phyloP scores from a whole-genome alignment of 1,140 invertebrate species.

The Archivesica marissinica region DNA sequence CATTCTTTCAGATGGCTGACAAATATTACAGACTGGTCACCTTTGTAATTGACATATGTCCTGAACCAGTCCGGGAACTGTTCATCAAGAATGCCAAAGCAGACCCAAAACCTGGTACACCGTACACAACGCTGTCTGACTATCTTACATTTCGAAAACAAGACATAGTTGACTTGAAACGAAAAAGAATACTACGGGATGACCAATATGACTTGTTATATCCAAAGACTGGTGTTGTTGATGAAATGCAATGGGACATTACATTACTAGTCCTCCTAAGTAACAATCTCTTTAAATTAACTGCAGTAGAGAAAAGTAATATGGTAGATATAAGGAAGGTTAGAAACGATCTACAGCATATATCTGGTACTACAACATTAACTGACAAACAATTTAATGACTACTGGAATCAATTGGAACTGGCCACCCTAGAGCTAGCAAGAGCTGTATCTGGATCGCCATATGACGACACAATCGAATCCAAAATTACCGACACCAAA shows the following conservation, averaged over 20 bases:
- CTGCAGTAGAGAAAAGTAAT: too few relatives aligned
- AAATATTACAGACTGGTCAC: not conserved
- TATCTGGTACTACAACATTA: not conserved
- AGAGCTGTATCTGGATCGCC: not conserved
- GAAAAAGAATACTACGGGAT: not conserved
- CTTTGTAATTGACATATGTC: not conserved
- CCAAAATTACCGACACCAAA: not conserved
- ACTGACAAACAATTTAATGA: not conserved
- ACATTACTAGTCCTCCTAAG: not conserved
- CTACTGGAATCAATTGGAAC: not conserved
- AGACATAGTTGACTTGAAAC: not conserved
- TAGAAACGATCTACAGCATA: not conserved
- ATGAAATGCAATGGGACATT: not conserved
- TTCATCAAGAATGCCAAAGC: not conserved
- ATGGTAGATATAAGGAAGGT: not conserved
- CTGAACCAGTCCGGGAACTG: not conserved
- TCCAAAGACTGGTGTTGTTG: not conserved
- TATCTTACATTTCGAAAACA: not conserved
- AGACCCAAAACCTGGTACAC: not conserved
- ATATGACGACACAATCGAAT: not conserved
- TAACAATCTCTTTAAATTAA: not conserved
- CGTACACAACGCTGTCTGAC: not conserved
- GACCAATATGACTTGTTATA: not conserved
- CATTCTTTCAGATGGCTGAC: slow-evolving; percentile 3
- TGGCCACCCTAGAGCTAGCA: not conserved